Base-by-base conservation (phyloP, 1,140 invertebrate genomes). In the Hydropsyche tenuis region DNA sequence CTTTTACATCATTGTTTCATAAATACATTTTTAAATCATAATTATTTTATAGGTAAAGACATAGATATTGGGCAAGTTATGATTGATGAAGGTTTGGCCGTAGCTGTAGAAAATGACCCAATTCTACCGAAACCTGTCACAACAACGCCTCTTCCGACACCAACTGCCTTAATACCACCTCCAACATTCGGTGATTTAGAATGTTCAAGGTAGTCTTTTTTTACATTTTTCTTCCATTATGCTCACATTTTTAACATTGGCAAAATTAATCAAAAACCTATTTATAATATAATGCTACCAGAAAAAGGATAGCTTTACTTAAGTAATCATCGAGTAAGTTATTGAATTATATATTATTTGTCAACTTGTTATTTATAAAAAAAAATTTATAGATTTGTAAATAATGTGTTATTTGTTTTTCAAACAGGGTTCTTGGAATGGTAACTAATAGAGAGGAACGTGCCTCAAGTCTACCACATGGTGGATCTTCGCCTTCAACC, bases 141-240 rank as follows among this genome's bases (percentile, higher is more conserved):
- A n/a, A 22, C 69, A 14, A 75, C 78, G 7, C 74, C 79, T 22
- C 69, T 75, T 64, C 63, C 75, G 25, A 72, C 80, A 11, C 79
- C 79, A 6, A 77, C n/a, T 75, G 69, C 77, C 56, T 46, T 74
- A 42, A 79, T 80, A 0, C 80, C 63, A 53, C 69, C 78, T 20
- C 80, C 81, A 0, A 80, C 82, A 53, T 85, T 83, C 76, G 84
- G 84, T 0, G 83, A 84, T 75, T 80, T 85, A 20, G 80, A 81
- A 48, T 79, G 79, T 64, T 84, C 83, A 53, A 79, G 75, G 77
- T 78, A 30, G 64, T 73, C 0, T 37, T 37, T 70, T n/a, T 53
- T 0, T 68, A n/a, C 2, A 51, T 27, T 22, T 16, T 16, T 18
- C 43, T 20, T n/a, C n/a, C 45, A 63, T 72, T 11, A 20, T 66